Evolutionary conservation across 2,113 vertebrate species (phyloP), one percentile per base, ranked within the genome.

Genomic region (Mastomys natalensis): DNA sequence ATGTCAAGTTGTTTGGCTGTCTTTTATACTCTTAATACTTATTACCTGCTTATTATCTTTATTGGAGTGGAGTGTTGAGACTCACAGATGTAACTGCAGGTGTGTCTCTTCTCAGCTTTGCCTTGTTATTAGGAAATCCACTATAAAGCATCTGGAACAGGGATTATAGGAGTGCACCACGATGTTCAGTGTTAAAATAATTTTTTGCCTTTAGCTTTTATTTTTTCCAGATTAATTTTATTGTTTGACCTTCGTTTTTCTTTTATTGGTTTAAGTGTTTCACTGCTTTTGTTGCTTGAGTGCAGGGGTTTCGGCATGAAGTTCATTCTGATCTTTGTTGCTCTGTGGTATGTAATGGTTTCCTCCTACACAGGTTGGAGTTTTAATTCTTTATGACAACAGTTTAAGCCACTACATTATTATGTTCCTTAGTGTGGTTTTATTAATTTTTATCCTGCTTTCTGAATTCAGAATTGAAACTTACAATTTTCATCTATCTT

Each of bases 291-390:
- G 22, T 55, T 34, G 86, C 88, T 91, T 82, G 29, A 16, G 60
- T 58, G 55, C 21, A 74, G 74, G 78, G 16, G 7, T 77, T 76
- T 97, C 86, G 74, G 15, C 6, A 76, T 29, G 72, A 58, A 77
- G 37, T 26, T 92, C n/a, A 91, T 91, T 85, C 21, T 89, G 95
- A 68, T 78, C 26, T 93, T 91, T 93, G 78, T 60, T 89, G 12
- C 31, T 64, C 37, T 94, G 12, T 92, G 89, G 68, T 80, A 66
- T 24, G 2, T 80, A 87, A 37, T 10, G 77, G 8, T 45, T 68
- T 60, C 48, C 51, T 31, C 51, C 1, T 37, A 10, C 0, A 16
- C n/a, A 70, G 34, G 5, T 8, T 76, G 2, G 5, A 62, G 85
- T 93, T 72, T 53, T 0, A 87, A 24, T 76, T 60, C 2, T 60